Evolutionary conservation across 2,888 invertebrate genomes (phyloP).

Genomic region (Escarpia spicata): DNA sequence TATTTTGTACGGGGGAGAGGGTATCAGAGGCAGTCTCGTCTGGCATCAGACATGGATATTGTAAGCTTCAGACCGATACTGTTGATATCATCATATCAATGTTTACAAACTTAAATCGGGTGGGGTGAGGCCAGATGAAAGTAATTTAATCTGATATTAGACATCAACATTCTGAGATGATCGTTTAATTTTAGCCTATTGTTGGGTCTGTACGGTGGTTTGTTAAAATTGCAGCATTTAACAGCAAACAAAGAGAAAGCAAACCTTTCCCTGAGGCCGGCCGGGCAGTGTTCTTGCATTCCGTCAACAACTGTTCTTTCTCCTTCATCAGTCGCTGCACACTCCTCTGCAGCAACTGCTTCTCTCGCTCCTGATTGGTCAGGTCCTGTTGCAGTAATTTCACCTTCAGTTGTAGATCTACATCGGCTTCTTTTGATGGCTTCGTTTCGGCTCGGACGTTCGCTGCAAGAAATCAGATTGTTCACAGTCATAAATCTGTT

Average conservation of each 20-base stretch:
- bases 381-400: slow-evolving; percentile 51
- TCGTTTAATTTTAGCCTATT: too few relatives aligned
- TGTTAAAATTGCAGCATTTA: neutral
- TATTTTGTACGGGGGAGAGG: too few relatives aligned
- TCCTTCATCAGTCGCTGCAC: slow-evolving; percentile 55
- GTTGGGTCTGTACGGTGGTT: too few relatives aligned
- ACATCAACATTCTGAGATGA: too few relatives aligned
- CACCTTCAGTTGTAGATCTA: slow-evolving; percentile 48
- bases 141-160: too few relatives aligned
- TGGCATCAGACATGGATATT: too few relatives aligned
- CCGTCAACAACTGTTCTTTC: slow-evolving; percentile 41
- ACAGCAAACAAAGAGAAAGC: neutral
- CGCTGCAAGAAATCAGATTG: neutral
- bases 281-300: neutral
- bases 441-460: neutral
- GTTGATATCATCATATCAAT: too few relatives aligned
- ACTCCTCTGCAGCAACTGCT: slow-evolving; percentile 50
- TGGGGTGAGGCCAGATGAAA: too few relatives aligned
- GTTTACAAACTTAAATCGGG: too few relatives aligned
- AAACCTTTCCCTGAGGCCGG: neutral
- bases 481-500: neutral
- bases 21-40: too few relatives aligned
- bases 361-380: slow-evolving; percentile 53
- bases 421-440: slow-evolving; percentile 41
- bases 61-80: too few relatives aligned